Evolutionary conservation across 2,113 vertebrate genomes (phyloP).

Genomic region (Pan paniscus): DNA sequence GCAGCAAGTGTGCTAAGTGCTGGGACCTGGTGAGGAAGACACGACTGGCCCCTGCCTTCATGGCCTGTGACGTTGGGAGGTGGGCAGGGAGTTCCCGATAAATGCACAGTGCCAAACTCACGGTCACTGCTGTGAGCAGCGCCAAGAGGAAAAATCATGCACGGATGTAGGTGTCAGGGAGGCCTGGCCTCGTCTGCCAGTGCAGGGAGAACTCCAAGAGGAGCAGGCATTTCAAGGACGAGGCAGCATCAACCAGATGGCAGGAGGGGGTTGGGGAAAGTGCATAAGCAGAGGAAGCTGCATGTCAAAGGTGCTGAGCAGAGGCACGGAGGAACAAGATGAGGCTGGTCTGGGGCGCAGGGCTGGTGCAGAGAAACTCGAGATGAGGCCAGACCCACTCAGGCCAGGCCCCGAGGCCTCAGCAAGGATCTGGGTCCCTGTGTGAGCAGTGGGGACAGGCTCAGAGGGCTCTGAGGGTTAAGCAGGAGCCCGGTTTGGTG

Average conservation of each 20-base stretch:
- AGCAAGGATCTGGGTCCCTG: no score
- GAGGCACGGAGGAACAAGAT: no score
- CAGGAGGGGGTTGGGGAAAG: background rate
- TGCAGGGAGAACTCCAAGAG: background rate
- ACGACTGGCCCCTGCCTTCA: background rate
- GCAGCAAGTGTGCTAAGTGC: fast-evolving
- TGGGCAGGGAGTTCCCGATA: background rate
- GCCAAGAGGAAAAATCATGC: background rate
- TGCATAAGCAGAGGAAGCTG: no score
- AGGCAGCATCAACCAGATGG: background rate
- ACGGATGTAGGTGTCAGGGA: fast-evolving
- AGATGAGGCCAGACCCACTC: no score
- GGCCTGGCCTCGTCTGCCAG: background rate
- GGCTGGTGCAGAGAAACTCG: no score
- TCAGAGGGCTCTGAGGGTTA: background rate
- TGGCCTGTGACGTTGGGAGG: no score
- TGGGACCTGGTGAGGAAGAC: no score
- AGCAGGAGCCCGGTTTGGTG: background rate
- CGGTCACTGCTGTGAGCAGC: fast-evolving
- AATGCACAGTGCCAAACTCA: background rate
- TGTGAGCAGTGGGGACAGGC: fast-evolving
- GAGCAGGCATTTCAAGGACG: background rate
- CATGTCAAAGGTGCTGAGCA: no score
- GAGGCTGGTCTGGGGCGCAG: no score
- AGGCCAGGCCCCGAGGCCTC: background rate